Conservation (phyloP, 1,140 invertebrate species). For the Drosophila lini region DNA sequence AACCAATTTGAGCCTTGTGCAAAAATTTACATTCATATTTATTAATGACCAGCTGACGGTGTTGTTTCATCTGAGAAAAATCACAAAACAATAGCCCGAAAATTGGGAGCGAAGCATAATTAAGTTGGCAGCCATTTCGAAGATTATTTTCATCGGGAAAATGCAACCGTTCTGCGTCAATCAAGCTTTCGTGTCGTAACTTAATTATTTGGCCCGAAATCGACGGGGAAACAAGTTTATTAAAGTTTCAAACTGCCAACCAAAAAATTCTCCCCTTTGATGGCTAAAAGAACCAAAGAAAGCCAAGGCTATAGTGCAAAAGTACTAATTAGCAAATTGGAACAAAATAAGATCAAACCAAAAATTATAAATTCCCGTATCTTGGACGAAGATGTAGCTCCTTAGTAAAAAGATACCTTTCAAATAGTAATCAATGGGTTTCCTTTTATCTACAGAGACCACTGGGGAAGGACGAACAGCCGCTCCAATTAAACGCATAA, state of each 20-base stretch:
- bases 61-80: constrained; percentile 7
- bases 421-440: neutral
- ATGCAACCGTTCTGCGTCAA: neutral
- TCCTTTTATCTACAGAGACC: neutral
- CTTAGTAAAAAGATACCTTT: neutral
- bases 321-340: neutral
- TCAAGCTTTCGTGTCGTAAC: constrained; percentile 1
- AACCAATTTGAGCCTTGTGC: constrained; percentile 5
- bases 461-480: neutral
- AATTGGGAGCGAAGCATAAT: neutral
- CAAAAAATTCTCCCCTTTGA: neutral
- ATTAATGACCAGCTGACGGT: constrained; percentile 24
- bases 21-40: constrained; percentile 16
- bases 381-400: neutral
- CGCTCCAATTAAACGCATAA: constrained; percentile 43
- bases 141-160: constrained; percentile 2
- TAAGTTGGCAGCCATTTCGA: neutral
- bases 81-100: neutral
- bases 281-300: neutral
- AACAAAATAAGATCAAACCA: neutral
- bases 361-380: neutral
- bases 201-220: constrained; percentile 60
- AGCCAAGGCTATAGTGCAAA: neutral
- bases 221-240: constrained; percentile 34
- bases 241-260: constrained; percentile 44